Evolutionary conservation across 2,888 invertebrate genomes (phyloP), one percentile per base, ranked within the genome.

Genomic region (Leptinotarsa rubiginosa): DNA sequence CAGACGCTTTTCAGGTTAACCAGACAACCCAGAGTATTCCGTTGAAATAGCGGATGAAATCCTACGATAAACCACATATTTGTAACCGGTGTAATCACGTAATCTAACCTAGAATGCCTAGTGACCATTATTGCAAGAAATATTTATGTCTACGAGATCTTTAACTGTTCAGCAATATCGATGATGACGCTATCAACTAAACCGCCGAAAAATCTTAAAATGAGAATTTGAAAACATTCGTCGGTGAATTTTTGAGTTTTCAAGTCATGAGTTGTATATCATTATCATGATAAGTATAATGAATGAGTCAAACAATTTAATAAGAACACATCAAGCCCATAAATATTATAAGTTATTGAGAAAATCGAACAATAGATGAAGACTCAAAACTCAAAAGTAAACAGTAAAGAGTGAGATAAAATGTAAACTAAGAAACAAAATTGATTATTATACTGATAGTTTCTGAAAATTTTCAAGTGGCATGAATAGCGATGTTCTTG

Each of bases 21-120:
- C 49, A 79, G 78, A 70, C 72, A 67, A 71, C 62, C 74, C 70
- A 69, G 64, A 76, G 70, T 72, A 77, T 78, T 70, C 79, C 77
- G 79, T 79, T 81, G 59, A 80, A 78, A 77, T 81, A 81, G 81
- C 81, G 81, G 80, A 77, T 77, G 69, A 62, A 77, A 80, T 75
- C 78, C 75, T 77, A 80, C 78, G 75, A 80, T 78, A 77, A 78
- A 78, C 78, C 78, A 78, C 78, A 77, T 78, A 78, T 78, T 79
- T 81, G 75, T 70, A 71, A 66, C 76, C 77, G 74, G 68, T 75
- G 73, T 69, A 74, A 72, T 72, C 69, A 64, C 47, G 64, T 73
- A 65, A 62, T 20, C 22, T 67, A 77, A 73, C 76, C 74, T 72
- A 69, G 74, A 74, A 72, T 74, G 69, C 54, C 67, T 71, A 73